Evolutionary conservation across 2,113 vertebrate genomes (phyloP).

Genomic region (Oryzias celebensis): DNA sequence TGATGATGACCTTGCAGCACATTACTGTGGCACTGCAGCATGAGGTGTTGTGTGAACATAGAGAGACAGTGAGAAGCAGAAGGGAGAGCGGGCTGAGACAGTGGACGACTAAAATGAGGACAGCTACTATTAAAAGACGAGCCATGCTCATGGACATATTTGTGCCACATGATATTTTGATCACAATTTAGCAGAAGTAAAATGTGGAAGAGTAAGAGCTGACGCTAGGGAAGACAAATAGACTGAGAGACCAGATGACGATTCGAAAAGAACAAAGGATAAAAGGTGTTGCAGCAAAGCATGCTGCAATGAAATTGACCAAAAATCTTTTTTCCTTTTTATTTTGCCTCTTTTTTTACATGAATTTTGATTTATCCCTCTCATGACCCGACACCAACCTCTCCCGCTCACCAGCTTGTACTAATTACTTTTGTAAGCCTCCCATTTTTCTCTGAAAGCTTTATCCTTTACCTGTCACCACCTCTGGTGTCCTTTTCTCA

Average conservation of each 20-base stretch:
- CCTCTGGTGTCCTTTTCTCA: constrained; percentile 23
- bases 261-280: constrained; percentile 44
- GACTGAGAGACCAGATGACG: constrained; percentile 31
- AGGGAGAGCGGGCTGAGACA: constrained; percentile 22
- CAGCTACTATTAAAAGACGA: constrained; percentile 63
- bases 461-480: constrained; percentile 30
- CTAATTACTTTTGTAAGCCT: constrained; percentile 44
- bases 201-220: constrained; percentile 9
- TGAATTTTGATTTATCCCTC: constrained; percentile 6
- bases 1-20: constrained; percentile 65
- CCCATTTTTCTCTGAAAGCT: constrained; percentile 31
- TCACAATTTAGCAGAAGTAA: constrained; percentile 32
- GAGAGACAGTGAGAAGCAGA: constrained; percentile 24
- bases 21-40: constrained; percentile 56
- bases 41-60: constrained; percentile 56
- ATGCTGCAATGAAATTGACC: constrained; percentile 22
- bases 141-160: constrained; percentile 54
- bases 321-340: background rate
- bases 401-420: constrained; percentile 23
- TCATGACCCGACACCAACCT: constrained; percentile 10
- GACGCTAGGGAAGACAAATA: background rate
- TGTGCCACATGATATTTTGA: constrained; percentile 49
- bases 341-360: constrained; percentile 12
- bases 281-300: constrained; percentile 15
- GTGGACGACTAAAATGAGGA: constrained; percentile 49